A percentile compares a stretch with the other conserved stretches of the same genome.
Evolutionary conservation across 2,797 vertebrate genomes (phyloP).

Genomic region (Aulostomus chinensis): DNA sequence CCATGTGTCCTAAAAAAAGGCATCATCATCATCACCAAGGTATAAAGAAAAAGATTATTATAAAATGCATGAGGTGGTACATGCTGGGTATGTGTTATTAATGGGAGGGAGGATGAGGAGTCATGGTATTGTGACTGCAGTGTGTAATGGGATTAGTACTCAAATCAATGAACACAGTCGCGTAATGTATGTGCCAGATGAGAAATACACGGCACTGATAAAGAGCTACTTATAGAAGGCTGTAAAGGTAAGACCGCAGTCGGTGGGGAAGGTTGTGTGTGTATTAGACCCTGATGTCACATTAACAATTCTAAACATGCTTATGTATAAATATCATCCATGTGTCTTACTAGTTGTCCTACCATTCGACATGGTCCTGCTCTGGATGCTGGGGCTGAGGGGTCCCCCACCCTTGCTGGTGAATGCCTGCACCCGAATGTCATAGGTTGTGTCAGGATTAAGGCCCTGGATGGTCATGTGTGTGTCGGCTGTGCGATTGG

Average conservation of each 20-base stretch:
- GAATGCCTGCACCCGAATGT: conserved; percentile 91
- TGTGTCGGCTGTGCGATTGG: conserved; percentile 84
- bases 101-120: conserved; percentile 44
- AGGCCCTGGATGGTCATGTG: conserved; percentile 86
- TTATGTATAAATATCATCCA: background rate
- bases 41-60: conserved; percentile 51
- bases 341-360: conserved; percentile 17
- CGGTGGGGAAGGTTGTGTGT: background rate
- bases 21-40: conserved; percentile 10
- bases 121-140: conserved; percentile 61
- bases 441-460: conserved; percentile 95
- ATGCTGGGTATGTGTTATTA: conserved; percentile 38
- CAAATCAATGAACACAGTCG: conserved; percentile 69
- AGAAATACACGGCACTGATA: conserved; percentile 24
- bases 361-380: conserved; percentile 97
- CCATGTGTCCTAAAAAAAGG: conserved; percentile 42
- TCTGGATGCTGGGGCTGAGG: conserved; percentile 98
- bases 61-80: conserved; percentile 42
- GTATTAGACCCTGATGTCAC: no score
- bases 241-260: background rate
- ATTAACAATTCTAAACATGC: no score
- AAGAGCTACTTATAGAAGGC: conserved; percentile 3
- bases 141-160: conserved; percentile 71
- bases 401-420: conserved; percentile 92
- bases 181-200: conserved; percentile 41